Base-by-base conservation (phyloP, 2,797 vertebrate genomes). In the Spheniscus humboldti region DNA sequence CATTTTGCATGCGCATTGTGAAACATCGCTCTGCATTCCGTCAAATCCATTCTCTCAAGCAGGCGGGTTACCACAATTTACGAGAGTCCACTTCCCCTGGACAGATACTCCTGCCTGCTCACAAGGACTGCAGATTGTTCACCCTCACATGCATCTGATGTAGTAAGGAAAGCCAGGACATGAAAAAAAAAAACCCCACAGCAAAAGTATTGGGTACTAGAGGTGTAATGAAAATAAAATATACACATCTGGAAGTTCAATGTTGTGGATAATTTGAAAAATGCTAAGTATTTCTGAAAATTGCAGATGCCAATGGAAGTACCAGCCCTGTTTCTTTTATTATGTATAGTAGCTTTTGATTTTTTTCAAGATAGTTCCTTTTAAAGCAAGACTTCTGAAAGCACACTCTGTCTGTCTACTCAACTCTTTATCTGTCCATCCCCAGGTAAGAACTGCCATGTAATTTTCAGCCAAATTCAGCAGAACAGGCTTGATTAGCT, bases 11-110 rank as follows among this genome's bases (percentile, higher is more conserved):
- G 23, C 0, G 0, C 12, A 10, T 13, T 50, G 28, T 6, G 1
- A 76, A 90, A 53, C 0, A 0, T 37, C 17, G 13, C 3, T 45
- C 55, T 0, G 0, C 0, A 2, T 14, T 69, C 43, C 64, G 80
- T 56, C 67, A 76, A 63, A 48, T 47, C 35, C 23, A 20, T 63
- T 78, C 43, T 69, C 63, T 56, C 11, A 18, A 76, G n/a, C 52
- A 64, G 59, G 47, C 2, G 39, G 37, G 45, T 85, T 79, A 76
- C 4, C 1, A 69, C 0, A 0, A n/a, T 52, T 86, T 69, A 35
- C 50, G 60, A 27, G 47, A 59, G 14, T 48, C 41, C 52, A 5
- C 10, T 73, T 69, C 22, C 56, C 41, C 19, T 41, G 28, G 35
- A 55, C 45, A 78, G 14, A 1, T 11, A 14, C 14, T 86, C 35